These are phyloP conservation scores for Siniperca obscura DNA, from an alignment of 2,797 vertebrate genomes.

Conservation along the genomic window DNA sequence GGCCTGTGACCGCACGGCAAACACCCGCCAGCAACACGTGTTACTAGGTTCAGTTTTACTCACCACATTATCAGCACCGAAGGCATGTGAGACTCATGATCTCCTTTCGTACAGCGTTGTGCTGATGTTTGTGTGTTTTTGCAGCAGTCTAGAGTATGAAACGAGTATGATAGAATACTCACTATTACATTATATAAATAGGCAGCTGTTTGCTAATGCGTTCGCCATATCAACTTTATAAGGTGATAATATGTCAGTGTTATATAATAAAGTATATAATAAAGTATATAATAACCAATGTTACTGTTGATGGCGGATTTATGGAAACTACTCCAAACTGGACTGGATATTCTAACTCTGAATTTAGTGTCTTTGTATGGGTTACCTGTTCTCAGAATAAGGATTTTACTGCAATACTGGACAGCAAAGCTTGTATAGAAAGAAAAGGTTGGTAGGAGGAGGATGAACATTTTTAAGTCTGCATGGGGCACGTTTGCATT, in stretches of 20 bases:
- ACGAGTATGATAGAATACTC: neutral
- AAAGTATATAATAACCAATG: neutral
- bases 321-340: neutral
- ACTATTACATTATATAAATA: neutral
- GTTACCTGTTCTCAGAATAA: neutral
- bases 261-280: neutral
- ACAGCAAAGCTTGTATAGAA: neutral
- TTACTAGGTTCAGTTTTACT: neutral
- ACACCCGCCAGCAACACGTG: constrained; percentile 20
- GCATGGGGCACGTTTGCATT: neutral
- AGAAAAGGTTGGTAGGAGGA: too few species aligned
- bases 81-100: too few species aligned
- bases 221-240: neutral
- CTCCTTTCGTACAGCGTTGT: neutral
- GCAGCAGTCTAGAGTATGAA: neutral
- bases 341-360: neutral
- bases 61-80: too few species aligned
- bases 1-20: neutral
- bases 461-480: neutral
- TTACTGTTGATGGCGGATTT: neutral
- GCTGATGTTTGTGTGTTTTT: constrained; percentile 22
- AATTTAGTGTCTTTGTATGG: neutral
- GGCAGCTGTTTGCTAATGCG: neutral
- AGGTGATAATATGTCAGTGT: neutral
- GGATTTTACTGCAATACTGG: neutral